Base-by-base conservation (phyloP, 2,888 invertebrate species). In the Drosophila ustulata region DNA sequence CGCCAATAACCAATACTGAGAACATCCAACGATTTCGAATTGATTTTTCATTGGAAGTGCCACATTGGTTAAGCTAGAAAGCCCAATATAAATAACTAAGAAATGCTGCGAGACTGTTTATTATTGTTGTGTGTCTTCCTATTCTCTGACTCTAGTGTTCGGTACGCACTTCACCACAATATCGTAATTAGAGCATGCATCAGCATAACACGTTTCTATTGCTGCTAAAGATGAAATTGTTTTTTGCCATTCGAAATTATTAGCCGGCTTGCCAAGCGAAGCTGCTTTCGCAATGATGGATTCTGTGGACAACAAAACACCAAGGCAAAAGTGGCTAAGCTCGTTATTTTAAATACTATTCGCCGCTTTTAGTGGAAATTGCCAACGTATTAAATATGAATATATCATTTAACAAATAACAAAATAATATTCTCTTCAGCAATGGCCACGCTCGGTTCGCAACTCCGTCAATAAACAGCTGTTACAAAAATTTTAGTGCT, bases 1-100 rank as follows among this genome's bases (percentile, higher is more conserved):
- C 88, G 89, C 90, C 89, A 91, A 92, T 90, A 91, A 85, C 92
- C 93, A 92, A 93, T 92, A 91, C 89, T 91, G 91, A 91, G 91
- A 90, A 90, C 92, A 91, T 92, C 93, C 93, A 93, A 92, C 90
- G 90, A 90, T 86, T 88, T 85, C 80, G 71, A 80, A 89, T 90
- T 89, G 82, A 83, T 84, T 88, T 80, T 81, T 87, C 88, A 89
- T 92, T 93, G 92, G 92, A 93, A 84, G 90, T 90, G 91, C 91
- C 92, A 91, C 91, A 93, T 93, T 92, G 93, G 90, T 90, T 91
- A 91, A 89, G 89, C 89, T 88, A 91, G 91, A 91, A 90, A 82
- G 82, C 89, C 90, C 86, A 71, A 66, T 74, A 56, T 37, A 37
- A 11, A 18, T 18, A 18, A 30, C 6, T 55, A 47, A 46, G 26